Percentiles rank a stretch among this genome's conserved stretches.
Evolutionary conservation across 2,113 vertebrate genomes (phyloP).

Genomic region (Heterochromis multidens): DNA sequence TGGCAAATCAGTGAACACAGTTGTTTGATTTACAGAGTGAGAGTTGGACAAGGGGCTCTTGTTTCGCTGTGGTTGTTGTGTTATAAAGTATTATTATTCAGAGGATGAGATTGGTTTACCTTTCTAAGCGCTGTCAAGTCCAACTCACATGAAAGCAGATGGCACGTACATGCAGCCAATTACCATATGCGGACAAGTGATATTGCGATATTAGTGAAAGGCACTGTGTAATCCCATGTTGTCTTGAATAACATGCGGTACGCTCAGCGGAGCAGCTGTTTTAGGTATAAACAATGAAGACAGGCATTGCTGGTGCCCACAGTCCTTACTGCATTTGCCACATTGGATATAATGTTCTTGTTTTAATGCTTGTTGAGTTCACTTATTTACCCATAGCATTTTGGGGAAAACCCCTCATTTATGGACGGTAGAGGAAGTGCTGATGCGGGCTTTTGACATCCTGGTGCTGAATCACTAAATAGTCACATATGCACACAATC

Average conservation of each 20-base stretch:
- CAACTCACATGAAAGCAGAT: constrained; percentile 63
- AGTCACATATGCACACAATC: constrained; percentile 51
- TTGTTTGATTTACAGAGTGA: constrained; percentile 44
- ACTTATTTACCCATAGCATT: constrained; percentile 50
- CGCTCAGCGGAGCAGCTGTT: constrained; percentile 57
- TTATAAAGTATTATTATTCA: constrained; percentile 47
- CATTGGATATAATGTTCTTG: constrained; percentile 55
- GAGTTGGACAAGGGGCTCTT: constrained; percentile 60
- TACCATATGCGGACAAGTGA: constrained; percentile 63
- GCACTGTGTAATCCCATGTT: constrained; percentile 65
- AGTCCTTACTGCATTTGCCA: constrained; percentile 30
- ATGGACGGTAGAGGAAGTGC: constrained; percentile 45
- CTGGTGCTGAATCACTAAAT: constrained; percentile 55
- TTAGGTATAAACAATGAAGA: constrained; percentile 60
- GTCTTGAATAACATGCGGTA: constrained; percentile 61
- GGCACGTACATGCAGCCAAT: constrained; percentile 45
- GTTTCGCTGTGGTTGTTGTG: constrained; percentile 53
- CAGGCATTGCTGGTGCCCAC: constrained; percentile 37
- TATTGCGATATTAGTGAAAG: constrained; percentile 62
- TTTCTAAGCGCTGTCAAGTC: constrained; percentile 43
- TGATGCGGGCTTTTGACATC: constrained; percentile 57
- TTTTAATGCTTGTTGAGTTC: constrained; percentile 57
- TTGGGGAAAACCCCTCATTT: constrained; percentile 50
- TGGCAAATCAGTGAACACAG: constrained; percentile 9
- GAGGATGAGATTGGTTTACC: constrained; percentile 54